A percentile compares a stretch with the other conserved stretches of the same genome.
These are phyloP conservation scores for Lacanobia wlatinum DNA, from an alignment of 2,888 invertebrate species.

Conservation along the genomic window DNA sequence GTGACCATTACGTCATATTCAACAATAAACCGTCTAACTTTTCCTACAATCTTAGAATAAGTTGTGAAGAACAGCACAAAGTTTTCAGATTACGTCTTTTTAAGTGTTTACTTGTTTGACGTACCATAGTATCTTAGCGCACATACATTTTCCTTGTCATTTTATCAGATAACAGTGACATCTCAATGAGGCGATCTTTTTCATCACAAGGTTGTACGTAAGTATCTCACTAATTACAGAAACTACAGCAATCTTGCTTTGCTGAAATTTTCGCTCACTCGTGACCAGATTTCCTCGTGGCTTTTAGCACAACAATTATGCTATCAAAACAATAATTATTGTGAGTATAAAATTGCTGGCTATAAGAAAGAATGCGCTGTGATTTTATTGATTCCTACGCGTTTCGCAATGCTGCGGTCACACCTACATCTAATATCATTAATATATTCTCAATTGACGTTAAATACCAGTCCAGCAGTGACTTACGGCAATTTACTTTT, in stretches of 20 bases:
- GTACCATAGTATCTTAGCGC: constrained; percentile 58
- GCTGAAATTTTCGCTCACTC: constrained; percentile 34
- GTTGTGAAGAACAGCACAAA: constrained; percentile 13
- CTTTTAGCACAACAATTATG: neutral
- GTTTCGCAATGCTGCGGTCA: constrained; percentile 26
- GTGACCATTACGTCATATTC: constrained; percentile 26
- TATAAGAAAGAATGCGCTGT: constrained; percentile 20
- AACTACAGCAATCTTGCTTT: constrained; percentile 31
- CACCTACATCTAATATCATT: constrained; percentile 47
- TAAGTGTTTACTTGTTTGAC: constrained; percentile 60
- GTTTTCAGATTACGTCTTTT: constrained; percentile 35
- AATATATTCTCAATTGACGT: constrained; percentile 27
- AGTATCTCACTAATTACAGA: constrained; percentile 45
- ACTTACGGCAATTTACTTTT: constrained; percentile 29
- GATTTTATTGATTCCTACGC: constrained; percentile 43
- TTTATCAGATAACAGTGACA: constrained; percentile 75
- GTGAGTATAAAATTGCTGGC: constrained; percentile 20
- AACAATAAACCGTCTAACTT: constrained; percentile 11
- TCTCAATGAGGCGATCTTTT: constrained; percentile 73
- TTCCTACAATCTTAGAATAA: constrained; percentile 21
- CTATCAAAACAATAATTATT: constrained; percentile 12
- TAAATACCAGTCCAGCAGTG: constrained; percentile 23
- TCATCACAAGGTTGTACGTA: constrained; percentile 64
- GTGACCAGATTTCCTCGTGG: constrained; percentile 38
- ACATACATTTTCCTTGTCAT: constrained; percentile 70